phyloP scores from a whole-genome alignment of 2,797 vertebrate species.

The Oreochromis mossambicus region DNA sequence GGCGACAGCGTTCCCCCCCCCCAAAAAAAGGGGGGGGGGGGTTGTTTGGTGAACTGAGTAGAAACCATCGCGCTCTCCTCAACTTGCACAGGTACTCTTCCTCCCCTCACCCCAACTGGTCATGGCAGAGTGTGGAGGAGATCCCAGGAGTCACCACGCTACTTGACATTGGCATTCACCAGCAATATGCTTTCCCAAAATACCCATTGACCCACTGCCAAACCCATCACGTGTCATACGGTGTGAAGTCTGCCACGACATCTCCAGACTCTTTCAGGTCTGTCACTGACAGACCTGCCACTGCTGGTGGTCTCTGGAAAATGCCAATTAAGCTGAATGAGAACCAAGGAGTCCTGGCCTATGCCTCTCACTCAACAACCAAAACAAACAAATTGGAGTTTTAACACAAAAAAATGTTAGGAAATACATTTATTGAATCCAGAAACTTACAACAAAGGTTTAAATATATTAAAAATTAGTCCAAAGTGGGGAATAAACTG shows the following conservation, averaged over 20 bases:
- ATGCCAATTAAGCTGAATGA: background rate
- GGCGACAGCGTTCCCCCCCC: background rate
- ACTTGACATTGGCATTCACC: background rate
- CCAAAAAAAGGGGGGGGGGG: background rate
- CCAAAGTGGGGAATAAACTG: background rate
- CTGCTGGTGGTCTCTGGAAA: background rate
- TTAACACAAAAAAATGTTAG: background rate
- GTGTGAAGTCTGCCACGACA: background rate
- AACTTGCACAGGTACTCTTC: background rate
- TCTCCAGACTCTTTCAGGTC: too few relatives aligned
- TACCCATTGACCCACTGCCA: background rate
- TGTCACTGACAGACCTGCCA: background rate
- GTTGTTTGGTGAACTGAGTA: background rate
- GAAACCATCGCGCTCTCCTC: background rate
- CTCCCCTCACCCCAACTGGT: background rate
- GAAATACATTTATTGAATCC: slow-evolving; percentile 65
- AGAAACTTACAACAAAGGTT: slow-evolving; percentile 11
- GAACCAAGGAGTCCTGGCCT: background rate
- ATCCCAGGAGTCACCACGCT: background rate
- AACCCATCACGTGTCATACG: background rate
- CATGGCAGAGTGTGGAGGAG: background rate
- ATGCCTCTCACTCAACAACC: background rate
- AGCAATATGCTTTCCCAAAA: background rate
- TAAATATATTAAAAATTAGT: slow-evolving; percentile 15
- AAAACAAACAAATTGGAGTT: background rate